These are phyloP conservation scores for Deilephila porcellus DNA, from an alignment of 2,888 invertebrate species.

Conservation along the genomic window DNA sequence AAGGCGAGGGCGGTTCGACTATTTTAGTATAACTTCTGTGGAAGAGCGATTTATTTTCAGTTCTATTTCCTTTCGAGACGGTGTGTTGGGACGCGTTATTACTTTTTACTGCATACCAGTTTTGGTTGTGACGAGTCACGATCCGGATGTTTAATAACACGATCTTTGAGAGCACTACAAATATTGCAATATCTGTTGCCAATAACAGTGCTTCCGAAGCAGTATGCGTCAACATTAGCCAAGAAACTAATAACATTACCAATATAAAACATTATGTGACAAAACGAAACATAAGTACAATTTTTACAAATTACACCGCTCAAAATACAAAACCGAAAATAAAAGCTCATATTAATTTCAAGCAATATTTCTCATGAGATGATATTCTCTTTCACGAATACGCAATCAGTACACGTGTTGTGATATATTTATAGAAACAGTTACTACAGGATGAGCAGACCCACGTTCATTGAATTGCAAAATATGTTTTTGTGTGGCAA, in stretches of 20 bases:
- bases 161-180: conserved; percentile 18
- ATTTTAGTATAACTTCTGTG: conserved; percentile 78
- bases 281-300: neutral
- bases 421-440: conserved; percentile 40
- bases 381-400: conserved; percentile 23
- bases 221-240: neutral
- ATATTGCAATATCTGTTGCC: neutral
- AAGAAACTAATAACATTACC: neutral
- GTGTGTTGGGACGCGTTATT: conserved; percentile 40
- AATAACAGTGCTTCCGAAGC: neutral
- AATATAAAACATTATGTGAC: neutral
- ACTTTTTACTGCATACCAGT: conserved; percentile 42
- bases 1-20: conserved; percentile 72
- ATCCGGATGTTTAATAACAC: conserved; percentile 1
- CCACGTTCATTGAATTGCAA: conserved; percentile 47
- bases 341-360: neutral
- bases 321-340: neutral
- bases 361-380: neutral
- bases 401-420: conserved; percentile 47
- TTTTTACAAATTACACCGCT: neutral
- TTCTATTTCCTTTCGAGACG: conserved; percentile 76
- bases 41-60: conserved; percentile 82
- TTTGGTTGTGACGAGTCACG: conserved; percentile 1
- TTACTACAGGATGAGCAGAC: conserved; percentile 36
- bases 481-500: conserved; percentile 37